phyloP scores from a whole-genome alignment of 2,113 vertebrate species.

The Osmerus mordax region DNA sequence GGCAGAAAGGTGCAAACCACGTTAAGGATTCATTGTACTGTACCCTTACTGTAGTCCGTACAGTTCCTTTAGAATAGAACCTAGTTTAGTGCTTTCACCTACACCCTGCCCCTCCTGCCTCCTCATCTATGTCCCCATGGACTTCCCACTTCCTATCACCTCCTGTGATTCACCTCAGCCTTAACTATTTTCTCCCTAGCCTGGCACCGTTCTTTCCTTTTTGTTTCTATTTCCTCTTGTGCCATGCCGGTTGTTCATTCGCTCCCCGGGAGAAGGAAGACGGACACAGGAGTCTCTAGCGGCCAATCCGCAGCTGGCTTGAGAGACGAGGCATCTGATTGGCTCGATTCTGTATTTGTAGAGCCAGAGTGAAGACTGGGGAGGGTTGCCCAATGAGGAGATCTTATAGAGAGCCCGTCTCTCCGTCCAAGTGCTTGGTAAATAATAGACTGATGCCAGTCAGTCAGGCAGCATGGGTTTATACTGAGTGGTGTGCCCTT shows the following conservation, averaged over 20 bases:
- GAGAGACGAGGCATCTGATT: constrained; percentile 42
- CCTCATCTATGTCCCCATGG: too few relatives aligned
- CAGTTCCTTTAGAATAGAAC: too few relatives aligned
- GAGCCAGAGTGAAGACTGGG: constrained; percentile 97
- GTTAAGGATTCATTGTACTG: too few relatives aligned
- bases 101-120: too few relatives aligned
- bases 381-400: constrained; percentile 92
- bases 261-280: constrained; percentile 2
- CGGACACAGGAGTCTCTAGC: background rate
- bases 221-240: background rate
- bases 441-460: constrained; percentile 79
- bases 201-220: too few relatives aligned
- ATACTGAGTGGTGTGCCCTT: constrained; percentile 65
- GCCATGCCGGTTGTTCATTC: background rate
- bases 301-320: background rate
- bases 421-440: constrained; percentile 81
- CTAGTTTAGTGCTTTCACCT: too few relatives aligned
- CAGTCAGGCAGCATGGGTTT: constrained; percentile 83
- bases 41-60: too few relatives aligned
- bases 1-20: too few relatives aligned
- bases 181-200: too few relatives aligned
- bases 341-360: constrained; percentile 86
- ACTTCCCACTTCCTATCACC: too few relatives aligned
- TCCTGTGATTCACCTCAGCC: too few relatives aligned
- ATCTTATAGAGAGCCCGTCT: constrained; percentile 83